Base-by-base conservation (phyloP, 1,140 invertebrate genomes). In the Nautilus pompilius region DNA sequence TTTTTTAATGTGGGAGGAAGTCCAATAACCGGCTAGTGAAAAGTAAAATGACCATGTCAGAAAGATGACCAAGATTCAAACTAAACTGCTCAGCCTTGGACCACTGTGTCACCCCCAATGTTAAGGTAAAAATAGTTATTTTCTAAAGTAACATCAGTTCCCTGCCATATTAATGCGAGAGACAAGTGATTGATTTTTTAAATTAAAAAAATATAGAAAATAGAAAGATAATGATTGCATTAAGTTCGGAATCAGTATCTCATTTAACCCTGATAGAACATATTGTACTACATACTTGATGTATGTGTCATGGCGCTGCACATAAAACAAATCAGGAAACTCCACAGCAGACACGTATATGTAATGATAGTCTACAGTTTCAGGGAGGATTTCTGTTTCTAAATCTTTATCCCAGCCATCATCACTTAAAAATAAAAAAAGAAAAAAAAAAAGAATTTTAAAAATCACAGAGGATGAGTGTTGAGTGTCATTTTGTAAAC, bases 341-440 rank as follows among this genome's bases (percentile, higher is more conserved):
- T 57, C 58, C 17, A 71, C 58, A 17, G 60, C 65, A 17, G 66
- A 65, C 4, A 75, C 34, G 34, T 58, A 65, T 2, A 75, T 69
- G 3, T 68, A 58, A 58, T 73, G 66, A 41, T 48, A 72, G 15
- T 66, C 65, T 4, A 55, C 53, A 20, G 24, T 53, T 15, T 67
- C 61, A 17, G 64, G 63, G 41, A 74, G 56, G 22, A 62, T 46
- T 24, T 74, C 72, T 30, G 53, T 66, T 26, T 63, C 61, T 30
- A 66, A 45, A 6, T 51, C 34, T 30, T 60, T 22, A 29, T 66
- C 64, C n/a, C 29, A 36, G 17, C 70, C 69, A 46, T n/a, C n/a
- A n/a, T n/a, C n/a, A n/a, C n/a, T n/a, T n/a, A 63, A 61, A 1
- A 41, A 17, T 33, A 55, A 17, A 46, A 22, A 1, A 24, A 53